Evolutionary conservation across 2,888 invertebrate genomes (phyloP).

Genomic region (Sphaerophoria taeniata): DNA sequence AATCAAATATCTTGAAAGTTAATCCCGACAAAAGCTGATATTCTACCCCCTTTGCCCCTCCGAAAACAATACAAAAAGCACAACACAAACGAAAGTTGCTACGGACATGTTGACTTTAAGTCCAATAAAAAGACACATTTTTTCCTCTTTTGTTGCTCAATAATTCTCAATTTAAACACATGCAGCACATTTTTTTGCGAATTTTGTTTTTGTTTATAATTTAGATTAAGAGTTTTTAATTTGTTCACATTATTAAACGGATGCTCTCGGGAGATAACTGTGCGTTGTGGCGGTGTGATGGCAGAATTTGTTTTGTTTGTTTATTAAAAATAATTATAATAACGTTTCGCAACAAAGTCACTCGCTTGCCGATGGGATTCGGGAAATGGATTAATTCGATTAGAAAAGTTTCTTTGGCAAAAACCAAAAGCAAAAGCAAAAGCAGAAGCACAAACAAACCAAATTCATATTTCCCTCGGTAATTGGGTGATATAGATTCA

Average conservation of each 20-base stretch:
- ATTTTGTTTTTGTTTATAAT: constrained; percentile 28
- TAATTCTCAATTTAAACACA: constrained; percentile 21
- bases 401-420: constrained; percentile 60
- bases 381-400: constrained; percentile 61
- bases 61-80: constrained; percentile 25
- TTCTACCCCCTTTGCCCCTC: constrained; percentile 14
- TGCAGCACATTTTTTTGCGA: background rate
- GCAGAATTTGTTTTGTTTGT: background rate
- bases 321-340: constrained; percentile 26
- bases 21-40: constrained; percentile 45
- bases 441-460: constrained; percentile 3
- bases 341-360: constrained; percentile 13
- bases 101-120: constrained; percentile 15
- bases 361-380: background rate
- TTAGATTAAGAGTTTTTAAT: constrained; percentile 45
- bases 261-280: constrained; percentile 32
- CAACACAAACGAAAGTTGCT: background rate
- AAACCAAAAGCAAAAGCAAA: constrained; percentile 24
- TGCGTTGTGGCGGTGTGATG: too few relatives aligned
- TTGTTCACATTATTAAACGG: constrained; percentile 32
- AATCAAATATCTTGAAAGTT: constrained; percentile 62
- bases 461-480: constrained; percentile 43
- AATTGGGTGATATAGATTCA: constrained; percentile 57
- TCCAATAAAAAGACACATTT: constrained; percentile 26
- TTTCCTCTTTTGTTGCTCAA: constrained; percentile 17